Evolutionary conservation across 2,113 vertebrate genomes (phyloP).

Genomic region (Peromyscus californicus): DNA sequence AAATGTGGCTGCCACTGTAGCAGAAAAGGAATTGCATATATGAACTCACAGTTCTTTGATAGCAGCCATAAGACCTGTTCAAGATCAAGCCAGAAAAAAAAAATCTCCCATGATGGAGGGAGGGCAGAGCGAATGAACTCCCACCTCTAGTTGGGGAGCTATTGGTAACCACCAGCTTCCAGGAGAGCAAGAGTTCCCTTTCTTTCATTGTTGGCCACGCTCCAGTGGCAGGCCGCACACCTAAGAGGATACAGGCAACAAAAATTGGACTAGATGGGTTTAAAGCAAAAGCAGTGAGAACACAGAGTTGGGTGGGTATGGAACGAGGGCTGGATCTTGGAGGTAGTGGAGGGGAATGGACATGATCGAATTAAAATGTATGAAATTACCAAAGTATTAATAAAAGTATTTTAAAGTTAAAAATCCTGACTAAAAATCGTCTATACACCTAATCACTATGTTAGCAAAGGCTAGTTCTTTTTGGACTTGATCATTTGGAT

Average conservation of each 20-base stretch:
- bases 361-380: not conserved
- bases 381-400: not conserved
- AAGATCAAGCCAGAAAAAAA: not conserved
- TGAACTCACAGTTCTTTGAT: not conserved
- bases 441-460: not conserved
- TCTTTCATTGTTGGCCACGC: too few species aligned
- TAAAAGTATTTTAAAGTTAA: not conserved
- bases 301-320: not conserved
- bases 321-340: not conserved
- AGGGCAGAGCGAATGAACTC: not conserved
- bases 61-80: not conserved
- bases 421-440: not conserved
- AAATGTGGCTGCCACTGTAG: not conserved
- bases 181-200: not conserved
- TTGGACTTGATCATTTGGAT: not conserved
- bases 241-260: not conserved
- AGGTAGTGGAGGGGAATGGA: fast-evolving
- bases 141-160: not conserved
- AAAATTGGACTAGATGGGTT: not conserved
- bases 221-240: not conserved
- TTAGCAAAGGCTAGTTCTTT: not conserved
- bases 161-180: not conserved
- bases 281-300: not conserved
- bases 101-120: not conserved
- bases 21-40: not conserved